Evolutionary conservation across 2,888 invertebrate genomes (phyloP).

Genomic region (Caradrina kadenii): DNA sequence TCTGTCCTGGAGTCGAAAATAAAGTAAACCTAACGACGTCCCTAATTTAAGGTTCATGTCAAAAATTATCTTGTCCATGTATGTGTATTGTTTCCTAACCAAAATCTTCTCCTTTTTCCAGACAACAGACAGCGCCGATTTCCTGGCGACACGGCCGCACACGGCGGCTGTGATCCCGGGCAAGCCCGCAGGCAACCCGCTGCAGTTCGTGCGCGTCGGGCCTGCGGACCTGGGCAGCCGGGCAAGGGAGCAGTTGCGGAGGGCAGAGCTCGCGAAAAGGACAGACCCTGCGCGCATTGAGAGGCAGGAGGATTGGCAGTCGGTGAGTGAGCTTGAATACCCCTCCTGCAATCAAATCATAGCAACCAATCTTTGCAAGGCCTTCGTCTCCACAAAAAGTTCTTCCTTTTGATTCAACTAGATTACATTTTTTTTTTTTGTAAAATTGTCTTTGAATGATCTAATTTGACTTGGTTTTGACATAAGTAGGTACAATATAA

Average conservation of each 20-base stretch:
- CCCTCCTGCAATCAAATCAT: neutral
- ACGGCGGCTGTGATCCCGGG: slow-evolving; percentile 93
- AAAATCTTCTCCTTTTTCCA: slow-evolving; percentile 64
- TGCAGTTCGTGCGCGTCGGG: slow-evolving; percentile 97
- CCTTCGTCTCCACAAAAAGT: no score
- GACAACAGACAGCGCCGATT: slow-evolving; percentile 89
- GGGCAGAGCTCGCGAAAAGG: slow-evolving; percentile 96
- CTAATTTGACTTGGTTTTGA: no score
- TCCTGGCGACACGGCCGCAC: slow-evolving; percentile 87
- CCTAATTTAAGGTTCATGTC: no score
- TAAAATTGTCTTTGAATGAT: no score
- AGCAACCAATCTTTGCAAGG: no score
- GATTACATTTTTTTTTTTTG: no score
- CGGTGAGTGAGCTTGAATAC: slow-evolving; percentile 90
- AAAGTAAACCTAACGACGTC: no score
- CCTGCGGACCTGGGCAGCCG: slow-evolving; percentile 96
- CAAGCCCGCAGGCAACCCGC: slow-evolving; percentile 96
- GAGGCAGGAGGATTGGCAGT: slow-evolving; percentile 97
- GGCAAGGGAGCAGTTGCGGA: slow-evolving; percentile 95
- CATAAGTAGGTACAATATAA: neutral
- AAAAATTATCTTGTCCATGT: no score
- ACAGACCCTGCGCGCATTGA: slow-evolving; percentile 95
- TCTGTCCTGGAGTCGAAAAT: no score
- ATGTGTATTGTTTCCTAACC: slow-evolving; percentile 19
- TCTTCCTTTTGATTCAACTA: no score